phyloP scores from a whole-genome alignment of 2,888 invertebrate species.

The Lysandra coridon region DNA sequence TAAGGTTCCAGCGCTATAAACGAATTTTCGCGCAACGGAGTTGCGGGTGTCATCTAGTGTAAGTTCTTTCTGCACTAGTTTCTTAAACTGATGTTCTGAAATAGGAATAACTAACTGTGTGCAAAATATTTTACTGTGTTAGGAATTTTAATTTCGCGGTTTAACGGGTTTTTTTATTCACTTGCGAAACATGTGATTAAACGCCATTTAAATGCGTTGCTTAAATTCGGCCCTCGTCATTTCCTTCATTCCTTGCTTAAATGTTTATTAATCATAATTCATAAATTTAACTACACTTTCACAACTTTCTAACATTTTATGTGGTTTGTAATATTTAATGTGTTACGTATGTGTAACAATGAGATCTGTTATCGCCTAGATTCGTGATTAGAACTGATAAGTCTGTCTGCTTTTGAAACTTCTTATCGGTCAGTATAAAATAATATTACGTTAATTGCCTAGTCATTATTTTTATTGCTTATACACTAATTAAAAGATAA shows the following conservation, averaged over 20 bases:
- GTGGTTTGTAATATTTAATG: neutral
- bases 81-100: neutral
- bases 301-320: slow-evolving; percentile 2
- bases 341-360: neutral
- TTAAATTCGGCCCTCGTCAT: neutral
- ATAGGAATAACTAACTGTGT: neutral
- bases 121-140: neutral
- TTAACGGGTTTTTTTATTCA: neutral
- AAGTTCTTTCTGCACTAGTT: neutral
- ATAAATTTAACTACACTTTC: neutral
- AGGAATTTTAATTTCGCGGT: neutral
- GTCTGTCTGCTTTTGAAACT: neutral
- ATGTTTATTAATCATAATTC: neutral
- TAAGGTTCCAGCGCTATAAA: too few relatives aligned
- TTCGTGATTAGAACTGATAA: neutral
- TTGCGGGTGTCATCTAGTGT: too few relatives aligned
- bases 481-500: neutral
- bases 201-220: neutral
- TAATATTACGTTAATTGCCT: neutral
- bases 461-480: neutral
- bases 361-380: neutral
- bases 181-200: neutral
- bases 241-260: neutral
- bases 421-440: slow-evolving; percentile 18
- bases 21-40: too few relatives aligned